Evolutionary conservation across 2,888 invertebrate species (phyloP), one percentile per base, ranked within the genome.

Genomic region (Lacanobia wlatinum): DNA sequence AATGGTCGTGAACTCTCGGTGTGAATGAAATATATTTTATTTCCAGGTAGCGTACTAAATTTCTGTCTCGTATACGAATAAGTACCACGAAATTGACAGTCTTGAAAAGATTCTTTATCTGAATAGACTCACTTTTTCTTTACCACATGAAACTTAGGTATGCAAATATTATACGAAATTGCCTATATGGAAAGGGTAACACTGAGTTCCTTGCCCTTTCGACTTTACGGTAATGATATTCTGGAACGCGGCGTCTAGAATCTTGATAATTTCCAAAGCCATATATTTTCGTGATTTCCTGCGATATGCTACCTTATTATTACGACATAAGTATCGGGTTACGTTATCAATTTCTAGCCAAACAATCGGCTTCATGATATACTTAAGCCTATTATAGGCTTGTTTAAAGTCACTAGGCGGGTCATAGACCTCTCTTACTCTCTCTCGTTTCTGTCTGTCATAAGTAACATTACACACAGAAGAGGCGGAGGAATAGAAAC

Each of bases 241-340:
- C 59, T 70, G 78, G 65, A 76, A 83, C 66, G 66, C 60, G 73
- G 73, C 68, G 61, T 78, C 58, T 75, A 78, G 58, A 56, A 80
- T 80, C 80, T 65, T 80, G 80, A 80, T 76, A 73, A 69, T 60
- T 34, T 80, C 46, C 9, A 56, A 65, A 70, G 48, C 23, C 63
- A 53, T 82, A 43, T 56, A 73, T 48, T 80, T 82, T 60, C 61
- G 21, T 55, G 46, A 75, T 34, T 66, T 38, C 38, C 40, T 55
- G 46, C 46, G 38, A 73, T 56, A 64, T 28, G 21, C 73, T 28
- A 40, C 46, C 58, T 59, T 62, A 40, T 65, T 65, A 79, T 50
- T 55, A 50, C 48, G 23, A 23, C 60, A 38, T 43, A 52, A 18
- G 14, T 56, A 75, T 78, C 14, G 23, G 48, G 55, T 73, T 55